These are phyloP conservation scores for Junonia oenone DNA, from an alignment of 2,888 invertebrate genomes.

Conservation along the genomic window DNA sequence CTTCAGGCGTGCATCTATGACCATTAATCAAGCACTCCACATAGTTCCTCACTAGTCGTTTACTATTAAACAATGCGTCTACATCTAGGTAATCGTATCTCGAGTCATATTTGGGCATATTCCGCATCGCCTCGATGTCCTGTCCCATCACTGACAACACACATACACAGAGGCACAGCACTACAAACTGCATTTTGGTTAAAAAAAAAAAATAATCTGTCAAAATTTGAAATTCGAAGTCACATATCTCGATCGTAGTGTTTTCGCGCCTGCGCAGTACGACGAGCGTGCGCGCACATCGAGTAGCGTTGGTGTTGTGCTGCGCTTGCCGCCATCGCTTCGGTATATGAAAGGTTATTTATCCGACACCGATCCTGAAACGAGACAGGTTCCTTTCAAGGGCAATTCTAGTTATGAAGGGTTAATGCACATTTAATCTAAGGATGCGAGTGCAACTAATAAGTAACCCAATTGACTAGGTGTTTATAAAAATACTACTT, in stretches of 20 bases:
- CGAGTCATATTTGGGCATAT: conserved; percentile 68
- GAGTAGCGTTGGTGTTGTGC: conserved; percentile 23
- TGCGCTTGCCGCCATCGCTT: conserved; percentile 32
- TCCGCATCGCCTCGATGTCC: conserved; percentile 49
- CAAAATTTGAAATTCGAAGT: conserved; percentile 24
- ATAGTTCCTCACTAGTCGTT: conserved; percentile 84
- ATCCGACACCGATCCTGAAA: conserved; percentile 28
- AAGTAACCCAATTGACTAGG: not conserved
- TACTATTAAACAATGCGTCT: conserved; percentile 83
- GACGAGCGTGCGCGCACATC: conserved; percentile 45
- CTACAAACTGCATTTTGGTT: conserved; percentile 29
- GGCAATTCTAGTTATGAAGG: conserved; percentile 10
- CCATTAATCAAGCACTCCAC: conserved; percentile 83
- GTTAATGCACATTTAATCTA: not conserved
- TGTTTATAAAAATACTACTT: no score
- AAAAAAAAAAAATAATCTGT: conserved; percentile 8
- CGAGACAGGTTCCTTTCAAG: conserved; percentile 30
- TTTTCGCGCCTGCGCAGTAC: conserved; percentile 17
- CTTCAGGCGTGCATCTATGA: conserved; percentile 86
- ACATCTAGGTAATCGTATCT: conserved; percentile 86
- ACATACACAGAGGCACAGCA: conserved; percentile 43
- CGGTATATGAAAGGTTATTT: conserved; percentile 31
- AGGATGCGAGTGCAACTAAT: not conserved
- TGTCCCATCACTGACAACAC: conserved; percentile 52
- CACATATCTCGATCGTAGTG: conserved; percentile 20